phyloP scores from a whole-genome alignment of 2,888 invertebrate genomes.

The Chaetogeoica ovagalla region DNA sequence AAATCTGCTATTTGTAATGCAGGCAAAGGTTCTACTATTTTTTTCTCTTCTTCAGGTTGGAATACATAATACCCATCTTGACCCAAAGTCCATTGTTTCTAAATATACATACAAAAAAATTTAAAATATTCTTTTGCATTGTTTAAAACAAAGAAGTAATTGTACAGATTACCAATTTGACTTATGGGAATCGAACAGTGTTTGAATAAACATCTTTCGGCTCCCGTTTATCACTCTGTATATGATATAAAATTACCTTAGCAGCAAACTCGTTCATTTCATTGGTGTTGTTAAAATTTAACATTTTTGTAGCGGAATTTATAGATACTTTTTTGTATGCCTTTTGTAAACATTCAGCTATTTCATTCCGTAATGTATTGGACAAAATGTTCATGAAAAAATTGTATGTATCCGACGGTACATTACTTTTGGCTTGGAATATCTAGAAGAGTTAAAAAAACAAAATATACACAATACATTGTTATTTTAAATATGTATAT shows the following conservation, averaged over 20 bases:
- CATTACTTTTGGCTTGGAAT: conserved; percentile 79
- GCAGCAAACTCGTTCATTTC: conserved; percentile 78
- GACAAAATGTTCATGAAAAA: conserved; percentile 95
- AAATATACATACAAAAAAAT: conserved; percentile 57
- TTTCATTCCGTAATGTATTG: conserved; percentile 94
- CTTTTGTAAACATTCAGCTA: conserved; percentile 94
- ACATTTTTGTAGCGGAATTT: conserved; percentile 83
- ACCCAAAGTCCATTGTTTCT: conserved; percentile 82
- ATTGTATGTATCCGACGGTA: conserved; percentile 93
- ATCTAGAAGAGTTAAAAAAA: conserved; percentile 60
- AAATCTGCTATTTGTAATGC: conserved; percentile 89
- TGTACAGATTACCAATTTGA: background rate
- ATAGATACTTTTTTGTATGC: conserved; percentile 89
- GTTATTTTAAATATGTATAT: background rate
- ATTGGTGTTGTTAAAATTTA: conserved; percentile 79
- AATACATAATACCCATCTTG: conserved; percentile 82
- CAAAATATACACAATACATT: background rate
- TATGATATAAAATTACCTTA: conserved; percentile 64
- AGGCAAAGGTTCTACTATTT: conserved; percentile 77
- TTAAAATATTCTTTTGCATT: no score
- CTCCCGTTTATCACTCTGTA: no score
- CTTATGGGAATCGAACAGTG: no score
- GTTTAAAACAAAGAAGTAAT: conserved; percentile 45
- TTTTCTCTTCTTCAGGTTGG: conserved; percentile 71
- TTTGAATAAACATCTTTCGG: no score